phyloP scores from a whole-genome alignment of 35 echinoderm and acorn worm genomes.

The Patiria miniata region DNA sequence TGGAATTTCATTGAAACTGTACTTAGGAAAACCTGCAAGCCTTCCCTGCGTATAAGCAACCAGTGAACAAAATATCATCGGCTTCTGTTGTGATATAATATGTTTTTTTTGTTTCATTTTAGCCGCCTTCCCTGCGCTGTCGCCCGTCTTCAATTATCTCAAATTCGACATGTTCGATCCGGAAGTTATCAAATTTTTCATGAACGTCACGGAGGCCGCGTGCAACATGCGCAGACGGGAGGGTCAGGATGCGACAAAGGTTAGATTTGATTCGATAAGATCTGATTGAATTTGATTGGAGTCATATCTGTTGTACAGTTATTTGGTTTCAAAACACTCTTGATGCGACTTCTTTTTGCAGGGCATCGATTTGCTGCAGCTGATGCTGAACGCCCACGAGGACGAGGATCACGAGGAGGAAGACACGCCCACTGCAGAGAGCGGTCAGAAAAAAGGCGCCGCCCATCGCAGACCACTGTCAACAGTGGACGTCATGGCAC shows the following conservation, averaged over 20 bases:
- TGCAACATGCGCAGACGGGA: conserved; percentile 20
- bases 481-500: conserved; percentile 16
- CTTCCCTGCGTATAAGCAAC: not conserved
- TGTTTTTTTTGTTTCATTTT: not conserved
- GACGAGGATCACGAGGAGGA: conserved; percentile 34
- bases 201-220: conserved; percentile 33
- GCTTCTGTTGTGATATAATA: too few relatives aligned
- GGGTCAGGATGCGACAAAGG: not conserved
- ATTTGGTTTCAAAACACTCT: too few relatives aligned
- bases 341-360: not conserved
- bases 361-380: conserved; percentile 64
- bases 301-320: not conserved
- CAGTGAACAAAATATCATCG: not conserved
- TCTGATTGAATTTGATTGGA: too few relatives aligned
- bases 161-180: conserved; percentile 22
- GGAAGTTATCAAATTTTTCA: conserved; percentile 40
- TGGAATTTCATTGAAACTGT: too few relatives aligned
- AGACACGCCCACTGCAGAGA: not conserved
- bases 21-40: not conserved
- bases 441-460: not conserved
- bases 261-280: not conserved
- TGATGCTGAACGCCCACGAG: conserved; percentile 79
- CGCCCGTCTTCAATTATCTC: conserved; percentile 19
- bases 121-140: conserved; percentile 37
- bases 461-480: conserved; percentile 6